Evolutionary conservation across 2,888 invertebrate species (phyloP).

Genomic region (Pegoplata infirma): DNA sequence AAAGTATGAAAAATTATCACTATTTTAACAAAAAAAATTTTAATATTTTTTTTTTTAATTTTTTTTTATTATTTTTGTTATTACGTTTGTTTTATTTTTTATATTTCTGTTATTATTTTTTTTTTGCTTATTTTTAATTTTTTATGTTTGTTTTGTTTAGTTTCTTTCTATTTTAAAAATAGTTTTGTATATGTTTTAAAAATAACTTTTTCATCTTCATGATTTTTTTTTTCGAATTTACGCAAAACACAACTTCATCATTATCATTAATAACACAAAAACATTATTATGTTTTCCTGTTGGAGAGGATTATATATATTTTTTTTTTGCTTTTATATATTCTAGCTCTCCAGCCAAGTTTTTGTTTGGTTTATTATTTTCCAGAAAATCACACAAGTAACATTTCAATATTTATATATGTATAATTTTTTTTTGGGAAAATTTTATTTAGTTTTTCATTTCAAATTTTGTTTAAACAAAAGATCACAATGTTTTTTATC

Average conservation of each 20-base stretch:
- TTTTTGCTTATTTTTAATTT: slow-evolving; percentile 14
- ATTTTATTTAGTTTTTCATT: too few species aligned
- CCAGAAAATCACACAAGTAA: background rate
- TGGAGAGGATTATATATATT: slow-evolving; percentile 16
- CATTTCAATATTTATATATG: too few species aligned
- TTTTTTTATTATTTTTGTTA: background rate
- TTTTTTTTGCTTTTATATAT: slow-evolving; percentile 6
- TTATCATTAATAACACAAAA: slow-evolving; percentile 33
- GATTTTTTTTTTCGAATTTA: slow-evolving; percentile 15
- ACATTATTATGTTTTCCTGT: slow-evolving; percentile 22
- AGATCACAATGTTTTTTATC: background rate
- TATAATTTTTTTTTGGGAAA: too few species aligned
- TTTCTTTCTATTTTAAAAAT: slow-evolving; percentile 41
- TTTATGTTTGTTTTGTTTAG: slow-evolving; percentile 11
- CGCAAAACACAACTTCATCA: slow-evolving; percentile 56
- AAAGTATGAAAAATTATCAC: too few species aligned
- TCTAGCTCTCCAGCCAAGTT: slow-evolving; percentile 49
- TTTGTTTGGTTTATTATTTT: background rate
- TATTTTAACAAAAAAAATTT: too few species aligned
- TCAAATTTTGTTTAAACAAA: background rate
- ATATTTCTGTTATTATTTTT: background rate
- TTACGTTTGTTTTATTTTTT: background rate
- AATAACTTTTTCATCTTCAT: slow-evolving; percentile 54
- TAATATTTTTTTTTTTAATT: background rate
- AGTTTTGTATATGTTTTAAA: slow-evolving; percentile 57